Conservation (phyloP, 2,797 vertebrate genomes). For the Myotis findleyi region DNA sequence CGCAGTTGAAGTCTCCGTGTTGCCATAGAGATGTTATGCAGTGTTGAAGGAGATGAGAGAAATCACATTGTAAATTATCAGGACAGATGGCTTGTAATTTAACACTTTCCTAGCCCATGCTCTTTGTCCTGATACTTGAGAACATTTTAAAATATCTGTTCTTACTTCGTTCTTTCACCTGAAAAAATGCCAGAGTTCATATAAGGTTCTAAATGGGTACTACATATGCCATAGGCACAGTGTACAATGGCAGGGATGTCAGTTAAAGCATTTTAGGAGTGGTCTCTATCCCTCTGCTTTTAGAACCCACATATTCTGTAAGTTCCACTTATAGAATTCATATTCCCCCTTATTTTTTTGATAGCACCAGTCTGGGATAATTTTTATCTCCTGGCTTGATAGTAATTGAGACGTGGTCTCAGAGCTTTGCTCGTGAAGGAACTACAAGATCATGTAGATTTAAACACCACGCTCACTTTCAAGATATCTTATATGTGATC, state of each 20-base stretch:
- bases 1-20: slow-evolving; percentile 47
- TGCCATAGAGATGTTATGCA: slow-evolving; percentile 65
- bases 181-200: slow-evolving; percentile 8
- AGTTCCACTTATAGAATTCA: not conserved
- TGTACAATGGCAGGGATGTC: not conserved
- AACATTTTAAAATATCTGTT: slow-evolving; percentile 6
- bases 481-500: not conserved
- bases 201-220: not conserved
- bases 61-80: slow-evolving; percentile 56
- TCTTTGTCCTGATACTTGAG: slow-evolving; percentile 44
- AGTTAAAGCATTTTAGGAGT: not conserved
- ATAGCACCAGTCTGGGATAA: not conserved
- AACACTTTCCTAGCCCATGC: slow-evolving; percentile 19
- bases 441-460: not conserved
- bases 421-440: not conserved
- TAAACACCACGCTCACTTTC: not conserved
- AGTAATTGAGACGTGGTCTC: not conserved
- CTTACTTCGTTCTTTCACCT: slow-evolving; percentile 47
- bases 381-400: not conserved
- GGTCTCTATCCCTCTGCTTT: not conserved
- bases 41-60: slow-evolving; percentile 61
- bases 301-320: not conserved
- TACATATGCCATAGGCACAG: not conserved
- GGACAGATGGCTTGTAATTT: slow-evolving; percentile 69
- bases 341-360: not conserved